A percentile compares a stretch with the other conserved stretches of the same genome.
Conservation (phyloP, 2,888 invertebrate species). For the Drosophila paranaensis region DNA sequence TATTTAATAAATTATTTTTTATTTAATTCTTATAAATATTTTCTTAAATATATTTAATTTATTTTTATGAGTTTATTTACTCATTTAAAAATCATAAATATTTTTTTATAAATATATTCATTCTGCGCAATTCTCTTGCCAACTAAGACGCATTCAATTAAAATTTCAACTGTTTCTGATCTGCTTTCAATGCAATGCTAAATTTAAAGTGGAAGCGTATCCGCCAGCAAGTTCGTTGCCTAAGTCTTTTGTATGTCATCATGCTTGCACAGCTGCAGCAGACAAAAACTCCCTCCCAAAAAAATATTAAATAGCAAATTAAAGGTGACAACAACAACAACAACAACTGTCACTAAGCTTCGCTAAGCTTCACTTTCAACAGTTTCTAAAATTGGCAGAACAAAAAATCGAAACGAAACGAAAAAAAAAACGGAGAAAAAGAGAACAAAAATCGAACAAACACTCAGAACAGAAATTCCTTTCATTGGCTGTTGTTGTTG, state of each 20-base stretch:
- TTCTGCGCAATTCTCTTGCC: background rate
- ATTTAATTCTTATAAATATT: too few relatives aligned
- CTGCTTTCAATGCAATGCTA: background rate
- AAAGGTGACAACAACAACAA: conserved; percentile 32
- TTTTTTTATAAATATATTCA: background rate
- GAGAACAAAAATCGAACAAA: conserved; percentile 46
- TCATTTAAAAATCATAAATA: background rate
- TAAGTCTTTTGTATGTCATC: conserved; percentile 68
- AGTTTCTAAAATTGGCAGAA: conserved; percentile 39
- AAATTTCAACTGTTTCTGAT: background rate
- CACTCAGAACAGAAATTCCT: conserved; percentile 58
- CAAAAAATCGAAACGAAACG: conserved; percentile 5
- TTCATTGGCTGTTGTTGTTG: conserved; percentile 44
- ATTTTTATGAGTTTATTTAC: background rate
- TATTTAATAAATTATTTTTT: too few relatives aligned
- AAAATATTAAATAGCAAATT: conserved; percentile 11
- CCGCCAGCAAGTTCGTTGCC: conserved; percentile 53
- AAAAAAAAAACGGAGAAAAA: conserved; percentile 20
- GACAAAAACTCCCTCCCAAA: background rate
- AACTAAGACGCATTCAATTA: background rate
- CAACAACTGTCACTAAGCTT: conserved; percentile 54
- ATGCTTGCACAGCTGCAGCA: conserved; percentile 44
- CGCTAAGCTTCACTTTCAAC: conserved; percentile 72
- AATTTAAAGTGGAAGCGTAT: background rate
- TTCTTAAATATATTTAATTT: too few relatives aligned